These are phyloP conservation scores for Dicentrarchus labrax DNA, from an alignment of 2,113 vertebrate species.

Conservation along the genomic window DNA sequence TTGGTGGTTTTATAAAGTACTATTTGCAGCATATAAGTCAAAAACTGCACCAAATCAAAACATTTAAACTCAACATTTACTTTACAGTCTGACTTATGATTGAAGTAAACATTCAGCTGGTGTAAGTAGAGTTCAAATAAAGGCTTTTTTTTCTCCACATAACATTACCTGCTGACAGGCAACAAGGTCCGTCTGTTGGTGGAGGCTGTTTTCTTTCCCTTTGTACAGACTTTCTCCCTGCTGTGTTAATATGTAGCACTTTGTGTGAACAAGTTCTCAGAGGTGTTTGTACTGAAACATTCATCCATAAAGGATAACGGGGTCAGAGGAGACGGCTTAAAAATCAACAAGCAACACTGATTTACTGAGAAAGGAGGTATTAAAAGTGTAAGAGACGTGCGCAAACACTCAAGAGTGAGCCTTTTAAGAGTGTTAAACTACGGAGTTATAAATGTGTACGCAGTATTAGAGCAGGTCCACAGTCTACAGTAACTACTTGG, in stretches of 20 bases:
- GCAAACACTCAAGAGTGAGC: neutral
- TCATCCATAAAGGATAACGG: conserved; percentile 18
- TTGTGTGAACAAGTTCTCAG: conserved; percentile 4
- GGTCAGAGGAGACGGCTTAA: conserved; percentile 19
- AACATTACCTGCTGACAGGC: conserved; percentile 29
- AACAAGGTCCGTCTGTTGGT: conserved; percentile 12
- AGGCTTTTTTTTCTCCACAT: neutral
- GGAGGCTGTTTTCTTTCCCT: conserved; percentile 37
- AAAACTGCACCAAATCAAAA: no score
- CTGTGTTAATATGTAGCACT: conserved; percentile 27
- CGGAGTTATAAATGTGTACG: neutral
- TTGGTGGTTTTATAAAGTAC: no score
- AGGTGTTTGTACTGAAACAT: conserved; percentile 49
- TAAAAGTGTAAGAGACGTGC: neutral
- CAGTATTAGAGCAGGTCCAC: neutral
- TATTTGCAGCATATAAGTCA: no score
- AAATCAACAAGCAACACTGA: neutral
- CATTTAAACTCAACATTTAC: no score
- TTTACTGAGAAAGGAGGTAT: neutral
- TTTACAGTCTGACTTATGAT: no score
- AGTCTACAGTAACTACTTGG: neutral
- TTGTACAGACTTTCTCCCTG: conserved; percentile 44
- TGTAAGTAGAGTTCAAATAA: no score
- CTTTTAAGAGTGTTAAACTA: neutral
- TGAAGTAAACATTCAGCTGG: no score